Evolutionary conservation across 2,888 invertebrate species (phyloP).

Genomic region (Andricus quercusramuli): DNA sequence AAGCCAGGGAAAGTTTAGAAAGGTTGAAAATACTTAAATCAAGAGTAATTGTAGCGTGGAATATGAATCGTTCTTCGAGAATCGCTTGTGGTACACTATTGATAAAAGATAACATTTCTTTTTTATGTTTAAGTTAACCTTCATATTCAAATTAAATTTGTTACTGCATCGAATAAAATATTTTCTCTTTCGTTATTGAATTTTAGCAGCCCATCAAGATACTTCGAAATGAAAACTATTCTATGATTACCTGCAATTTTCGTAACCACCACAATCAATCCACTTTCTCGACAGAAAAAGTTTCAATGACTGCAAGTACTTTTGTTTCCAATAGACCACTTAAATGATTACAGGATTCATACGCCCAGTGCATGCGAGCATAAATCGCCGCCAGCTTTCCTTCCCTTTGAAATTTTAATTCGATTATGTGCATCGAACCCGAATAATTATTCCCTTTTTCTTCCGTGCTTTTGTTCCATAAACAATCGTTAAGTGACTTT

Average conservation of each 20-base stretch:
- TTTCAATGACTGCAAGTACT: slow-evolving; percentile 32
- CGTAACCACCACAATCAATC: slow-evolving; percentile 29
- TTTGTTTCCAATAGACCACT: slow-evolving; percentile 18
- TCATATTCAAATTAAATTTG: no score
- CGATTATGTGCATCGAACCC: background rate
- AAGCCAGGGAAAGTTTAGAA: background rate
- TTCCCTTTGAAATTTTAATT: slow-evolving; percentile 23
- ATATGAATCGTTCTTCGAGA: background rate
- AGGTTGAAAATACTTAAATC: background rate
- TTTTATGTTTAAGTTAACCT: no score
- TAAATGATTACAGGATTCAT: slow-evolving; percentile 24
- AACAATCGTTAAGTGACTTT: no score
- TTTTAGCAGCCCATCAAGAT: no score
- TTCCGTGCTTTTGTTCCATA: background rate
- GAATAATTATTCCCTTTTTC: background rate
- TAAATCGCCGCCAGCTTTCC: slow-evolving; percentile 23
- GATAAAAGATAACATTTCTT: no score
- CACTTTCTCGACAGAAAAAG: slow-evolving; percentile 13
- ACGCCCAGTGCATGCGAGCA: slow-evolving; percentile 18
- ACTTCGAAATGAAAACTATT: background rate
- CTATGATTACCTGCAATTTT: slow-evolving; percentile 9
- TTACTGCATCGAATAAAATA: no score
- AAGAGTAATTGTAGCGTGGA: background rate
- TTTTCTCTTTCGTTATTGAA: no score
- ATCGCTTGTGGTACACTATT: background rate